These are phyloP conservation scores for Sebastes hopkinsi DNA, from an alignment of 2,797 vertebrate species.

Conservation along the genomic window DNA sequence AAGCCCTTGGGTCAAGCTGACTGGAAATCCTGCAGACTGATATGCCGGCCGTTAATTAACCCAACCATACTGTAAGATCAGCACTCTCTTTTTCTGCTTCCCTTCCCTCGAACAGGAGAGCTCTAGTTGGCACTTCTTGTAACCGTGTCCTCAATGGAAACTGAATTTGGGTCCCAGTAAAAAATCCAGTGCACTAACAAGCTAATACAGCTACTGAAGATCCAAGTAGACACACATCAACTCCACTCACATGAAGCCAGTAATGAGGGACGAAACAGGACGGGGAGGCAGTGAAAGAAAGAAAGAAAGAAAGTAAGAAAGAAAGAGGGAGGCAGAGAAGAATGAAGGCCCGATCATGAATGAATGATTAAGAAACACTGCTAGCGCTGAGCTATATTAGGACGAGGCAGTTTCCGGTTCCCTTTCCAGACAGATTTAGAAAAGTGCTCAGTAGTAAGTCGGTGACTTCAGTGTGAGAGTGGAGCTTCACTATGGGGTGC, in stretches of 20 bases:
- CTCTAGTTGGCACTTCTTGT: constrained; percentile 16
- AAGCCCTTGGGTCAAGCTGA: constrained; percentile 58
- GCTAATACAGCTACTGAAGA: constrained; percentile 22
- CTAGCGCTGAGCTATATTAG: constrained; percentile 36
- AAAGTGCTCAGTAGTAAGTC: constrained; percentile 11
- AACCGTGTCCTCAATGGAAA: constrained; percentile 19
- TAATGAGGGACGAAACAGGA: constrained; percentile 51
- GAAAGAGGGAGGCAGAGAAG: not conserved
- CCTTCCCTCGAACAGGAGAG: constrained; percentile 9
- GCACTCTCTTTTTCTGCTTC: constrained; percentile 25
- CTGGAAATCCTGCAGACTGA: constrained; percentile 56
- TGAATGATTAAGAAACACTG: constrained; percentile 56
- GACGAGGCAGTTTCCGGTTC: constrained; percentile 33
- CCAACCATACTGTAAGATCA: constrained; percentile 40
- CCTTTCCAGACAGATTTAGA: constrained; percentile 18
- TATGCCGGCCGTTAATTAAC: constrained; percentile 63
- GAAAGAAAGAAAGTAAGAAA: not conserved
- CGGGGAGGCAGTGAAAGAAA: not conserved
- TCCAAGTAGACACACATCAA: constrained; percentile 44
- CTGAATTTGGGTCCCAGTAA: constrained; percentile 8
- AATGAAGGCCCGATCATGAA: constrained; percentile 43
- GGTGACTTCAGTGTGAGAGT: constrained; percentile 25
- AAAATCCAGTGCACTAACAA: constrained; percentile 24
- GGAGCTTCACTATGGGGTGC: constrained; percentile 12
- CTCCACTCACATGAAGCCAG: constrained; percentile 33